These are phyloP conservation scores for Hypocryptadius cinnamomeus DNA, from an alignment of 2,113 vertebrate genomes.

Conservation along the genomic window DNA sequence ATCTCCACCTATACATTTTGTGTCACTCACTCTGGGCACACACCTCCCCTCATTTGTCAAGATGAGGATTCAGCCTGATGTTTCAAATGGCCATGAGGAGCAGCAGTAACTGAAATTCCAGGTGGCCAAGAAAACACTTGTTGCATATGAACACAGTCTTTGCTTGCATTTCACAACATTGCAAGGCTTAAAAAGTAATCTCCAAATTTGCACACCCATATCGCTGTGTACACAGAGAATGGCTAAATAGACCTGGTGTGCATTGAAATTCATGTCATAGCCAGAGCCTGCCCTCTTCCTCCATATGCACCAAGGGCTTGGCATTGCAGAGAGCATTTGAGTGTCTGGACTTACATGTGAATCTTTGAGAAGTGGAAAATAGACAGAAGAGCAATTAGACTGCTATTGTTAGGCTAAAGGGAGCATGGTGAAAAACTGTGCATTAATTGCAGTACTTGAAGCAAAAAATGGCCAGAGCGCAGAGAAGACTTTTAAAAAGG, in stretches of 20 bases:
- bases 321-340: neutral
- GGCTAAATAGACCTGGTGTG: neutral
- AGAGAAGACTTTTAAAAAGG: neutral
- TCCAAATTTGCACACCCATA: neutral
- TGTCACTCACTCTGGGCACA: neutral
- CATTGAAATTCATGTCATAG: neutral
- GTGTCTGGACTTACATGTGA: neutral
- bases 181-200: neutral
- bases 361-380: neutral
- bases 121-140: neutral
- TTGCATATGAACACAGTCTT: neutral
- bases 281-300: neutral
- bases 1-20: neutral
- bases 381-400: neutral
- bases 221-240: neutral
- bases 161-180: neutral
- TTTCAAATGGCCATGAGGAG: neutral
- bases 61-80: neutral
- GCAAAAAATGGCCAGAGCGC: neutral
- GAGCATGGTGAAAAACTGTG: neutral
- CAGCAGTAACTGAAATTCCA: neutral
- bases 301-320: neutral
- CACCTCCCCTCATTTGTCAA: neutral
- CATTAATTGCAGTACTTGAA: neutral
- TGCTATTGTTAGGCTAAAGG: neutral